These are phyloP conservation scores for Parotocinclus haroldoi DNA, from an alignment of 2,797 vertebrate genomes.

Conservation along the genomic window DNA sequence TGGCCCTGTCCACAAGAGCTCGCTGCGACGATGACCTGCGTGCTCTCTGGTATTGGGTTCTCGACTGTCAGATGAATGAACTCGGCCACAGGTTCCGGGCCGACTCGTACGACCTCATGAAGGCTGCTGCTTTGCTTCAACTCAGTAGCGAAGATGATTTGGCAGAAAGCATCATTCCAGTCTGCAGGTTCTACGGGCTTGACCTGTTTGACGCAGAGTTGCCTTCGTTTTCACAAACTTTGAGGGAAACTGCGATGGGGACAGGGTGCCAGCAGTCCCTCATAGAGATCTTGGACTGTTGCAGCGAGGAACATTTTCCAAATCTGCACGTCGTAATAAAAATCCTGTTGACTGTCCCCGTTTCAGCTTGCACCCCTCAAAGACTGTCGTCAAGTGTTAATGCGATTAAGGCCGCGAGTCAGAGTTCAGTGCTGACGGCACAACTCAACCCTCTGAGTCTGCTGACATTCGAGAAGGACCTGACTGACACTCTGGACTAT, in stretches of 20 bases:
- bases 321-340: background rate
- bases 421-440: background rate
- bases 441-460: constrained; percentile 19
- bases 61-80: constrained; percentile 4
- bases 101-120: constrained; percentile 1
- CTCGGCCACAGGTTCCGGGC: constrained; percentile 2
- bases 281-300: constrained; percentile 4
- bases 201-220: background rate
- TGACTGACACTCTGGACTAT: constrained; percentile 17
- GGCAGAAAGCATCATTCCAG: background rate
- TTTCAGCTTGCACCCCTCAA: background rate
- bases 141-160: background rate
- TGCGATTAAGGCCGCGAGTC: background rate
- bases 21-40: background rate
- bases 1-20: background rate
- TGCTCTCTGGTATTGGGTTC: constrained; percentile 1
- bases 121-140: background rate
- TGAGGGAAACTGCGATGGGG: background rate
- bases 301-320: background rate
- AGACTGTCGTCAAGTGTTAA: background rate
- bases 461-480: constrained; percentile 10
- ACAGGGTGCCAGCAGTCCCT: background rate
- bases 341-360: constrained; percentile 11
- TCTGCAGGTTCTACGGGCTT: background rate
- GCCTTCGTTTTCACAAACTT: background rate